Percentiles rank a stretch among this genome's conserved stretches.
phyloP scores from a whole-genome alignment of 1,140 invertebrate species.

The Zaprionus kolodkinae region DNA sequence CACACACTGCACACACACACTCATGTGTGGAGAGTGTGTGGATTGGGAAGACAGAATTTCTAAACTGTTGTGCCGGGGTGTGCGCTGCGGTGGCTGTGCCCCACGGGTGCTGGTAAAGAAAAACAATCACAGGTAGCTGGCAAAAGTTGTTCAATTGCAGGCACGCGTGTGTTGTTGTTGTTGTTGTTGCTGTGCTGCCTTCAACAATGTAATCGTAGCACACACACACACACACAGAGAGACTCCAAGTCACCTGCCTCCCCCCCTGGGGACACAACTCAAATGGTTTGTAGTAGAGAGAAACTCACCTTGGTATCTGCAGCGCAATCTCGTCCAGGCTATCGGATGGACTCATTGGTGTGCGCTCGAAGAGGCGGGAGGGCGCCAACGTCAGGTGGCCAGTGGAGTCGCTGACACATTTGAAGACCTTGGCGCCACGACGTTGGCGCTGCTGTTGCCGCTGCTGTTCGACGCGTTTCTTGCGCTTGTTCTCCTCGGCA shows the following conservation, averaged over 20 bases:
- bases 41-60: constrained; percentile 10
- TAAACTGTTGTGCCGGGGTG: constrained; percentile 1
- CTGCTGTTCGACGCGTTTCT: constrained; percentile 86
- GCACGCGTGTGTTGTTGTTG: constrained; percentile 5
- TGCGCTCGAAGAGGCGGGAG: constrained; percentile 92
- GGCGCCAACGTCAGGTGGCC: constrained; percentile 88
- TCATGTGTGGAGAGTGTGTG: not conserved
- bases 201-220: constrained; percentile 33
- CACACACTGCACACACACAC: not conserved
- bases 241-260: not conserved
- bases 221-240: constrained; percentile 16
- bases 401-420: constrained; percentile 84
- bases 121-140: constrained; percentile 35
- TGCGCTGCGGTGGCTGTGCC: not conserved
- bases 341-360: constrained; percentile 92
- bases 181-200: constrained; percentile 12
- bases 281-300: not conserved
- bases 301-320: constrained; percentile 93
- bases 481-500: constrained; percentile 89
- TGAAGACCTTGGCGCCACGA: constrained; percentile 84
- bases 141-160: constrained; percentile 40
- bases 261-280: constrained; percentile 9
- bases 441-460: constrained; percentile 85
- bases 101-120: constrained; percentile 20
- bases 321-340: constrained; percentile 95